Evolutionary conservation across 1,140 invertebrate species (phyloP), one percentile per base, ranked within the genome.

Genomic region (Bradynema listronoti): DNA sequence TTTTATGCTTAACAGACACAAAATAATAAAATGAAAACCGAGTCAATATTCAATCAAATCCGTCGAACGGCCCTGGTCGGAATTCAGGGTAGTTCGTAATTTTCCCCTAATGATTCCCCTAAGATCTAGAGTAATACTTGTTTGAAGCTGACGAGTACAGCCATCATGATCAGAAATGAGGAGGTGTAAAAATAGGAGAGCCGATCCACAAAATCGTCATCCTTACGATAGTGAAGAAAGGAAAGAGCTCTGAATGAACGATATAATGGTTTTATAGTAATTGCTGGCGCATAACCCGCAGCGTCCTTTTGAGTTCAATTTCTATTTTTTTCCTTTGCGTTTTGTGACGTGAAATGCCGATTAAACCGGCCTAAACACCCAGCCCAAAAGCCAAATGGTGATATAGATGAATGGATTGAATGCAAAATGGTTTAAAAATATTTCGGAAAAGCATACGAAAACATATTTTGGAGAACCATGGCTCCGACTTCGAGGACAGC

Each of bases 201-300:
- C 47, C 82, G 67, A 69, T 83, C 82, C 25, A 82, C 78, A 39
- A 83, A 77, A 59, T 83, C 82, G 69, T 83, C 82, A 67, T 83
- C 82, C 61, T 81, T 81, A 24, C 75, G 63, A 53, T 68, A 78
- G 43, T 77, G 75, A 30, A 76, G 50, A 55, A 73, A 73, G 47
- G 65, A 66, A 45, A 62, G 64, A 53, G 49, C 59, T 25, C 59
- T 46, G 29, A 16, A 55, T 46, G 22, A 36, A 11, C 19, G 11
- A 3, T 27, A 43, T 43, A 43, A 43, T n/a, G n/a, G n/a, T n/a
- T n/a, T n/a, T n/a, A n/a, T n/a, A n/a, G n/a, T n/a, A n/a, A n/a
- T n/a, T n/a, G n/a, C n/a, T n/a, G n/a, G n/a, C n/a, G 19, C 19
- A 11, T 39, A 19, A 11, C 11, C 19, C 36, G 36, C 36, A 39